phyloP scores from a whole-genome alignment of 2,113 vertebrate species.

The Takifugu flavidus region DNA sequence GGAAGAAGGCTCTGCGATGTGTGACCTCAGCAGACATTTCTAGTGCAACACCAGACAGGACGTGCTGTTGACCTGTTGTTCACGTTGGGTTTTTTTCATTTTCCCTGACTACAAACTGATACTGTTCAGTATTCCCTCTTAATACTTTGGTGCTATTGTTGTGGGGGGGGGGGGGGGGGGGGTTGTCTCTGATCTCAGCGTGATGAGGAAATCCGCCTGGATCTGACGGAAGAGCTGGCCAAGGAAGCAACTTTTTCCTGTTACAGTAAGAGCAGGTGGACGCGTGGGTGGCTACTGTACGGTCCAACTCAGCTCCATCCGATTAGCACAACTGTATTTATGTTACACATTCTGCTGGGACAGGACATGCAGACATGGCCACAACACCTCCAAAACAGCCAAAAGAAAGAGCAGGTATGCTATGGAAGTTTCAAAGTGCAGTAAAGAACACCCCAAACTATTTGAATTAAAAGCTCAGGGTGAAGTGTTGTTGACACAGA shows the following conservation, averaged over 20 bases:
- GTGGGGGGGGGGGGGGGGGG: neutral
- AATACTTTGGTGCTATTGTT: slow-evolving; percentile 7
- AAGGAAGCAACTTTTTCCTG: slow-evolving; percentile 63
- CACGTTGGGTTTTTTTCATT: slow-evolving; percentile 11
- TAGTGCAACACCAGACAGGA: slow-evolving; percentile 12
- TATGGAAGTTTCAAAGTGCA: slow-evolving; percentile 22
- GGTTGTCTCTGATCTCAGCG: slow-evolving; percentile 52
- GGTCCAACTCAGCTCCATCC: slow-evolving; percentile 16
- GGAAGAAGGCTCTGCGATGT: slow-evolving; percentile 32
- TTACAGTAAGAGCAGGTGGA: slow-evolving; percentile 51
- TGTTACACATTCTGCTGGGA: slow-evolving; percentile 4
- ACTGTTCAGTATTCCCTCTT: neutral
- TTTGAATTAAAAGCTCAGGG: slow-evolving; percentile 27
- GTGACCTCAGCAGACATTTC: slow-evolving; percentile 45
- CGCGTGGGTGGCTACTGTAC: slow-evolving; percentile 13
- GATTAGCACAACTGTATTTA: slow-evolving; percentile 42
- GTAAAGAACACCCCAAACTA: slow-evolving; percentile 12
- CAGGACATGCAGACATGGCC: neutral
- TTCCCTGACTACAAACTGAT: neutral
- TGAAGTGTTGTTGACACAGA: slow-evolving; percentile 16
- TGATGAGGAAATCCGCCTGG: slow-evolving; percentile 61
- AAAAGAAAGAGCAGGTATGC: neutral
- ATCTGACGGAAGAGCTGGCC: slow-evolving; percentile 35
- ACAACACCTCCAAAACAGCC: neutral
- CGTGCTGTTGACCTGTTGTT: slow-evolving; percentile 37